phyloP scores from a whole-genome alignment of 2,797 vertebrate genomes.

The Rallus crepitans region DNA sequence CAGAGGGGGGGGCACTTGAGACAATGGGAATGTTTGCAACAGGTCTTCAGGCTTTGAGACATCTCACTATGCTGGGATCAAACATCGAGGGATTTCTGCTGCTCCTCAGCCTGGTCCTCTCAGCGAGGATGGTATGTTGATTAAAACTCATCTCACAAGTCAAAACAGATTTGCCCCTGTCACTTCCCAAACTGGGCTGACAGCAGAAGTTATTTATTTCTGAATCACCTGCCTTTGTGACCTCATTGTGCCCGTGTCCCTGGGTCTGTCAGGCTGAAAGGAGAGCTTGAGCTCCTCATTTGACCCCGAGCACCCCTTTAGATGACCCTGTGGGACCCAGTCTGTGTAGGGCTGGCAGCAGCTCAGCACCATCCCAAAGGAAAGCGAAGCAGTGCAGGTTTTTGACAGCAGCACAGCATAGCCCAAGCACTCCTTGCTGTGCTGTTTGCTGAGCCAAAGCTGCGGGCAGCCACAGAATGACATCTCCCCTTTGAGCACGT shows the following conservation, averaged over 20 bases:
- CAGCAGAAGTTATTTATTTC: background rate
- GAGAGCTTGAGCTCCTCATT: background rate
- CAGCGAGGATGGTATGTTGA: background rate
- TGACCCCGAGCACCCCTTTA: background rate
- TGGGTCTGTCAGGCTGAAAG: background rate
- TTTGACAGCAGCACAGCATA: background rate
- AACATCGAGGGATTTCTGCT: background rate
- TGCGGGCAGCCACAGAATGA: background rate
- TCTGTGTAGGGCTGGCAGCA: background rate
- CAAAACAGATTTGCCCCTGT: background rate
- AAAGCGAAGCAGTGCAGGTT: background rate
- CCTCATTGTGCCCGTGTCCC: background rate
- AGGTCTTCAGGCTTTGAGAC: background rate
- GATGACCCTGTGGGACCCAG: background rate
- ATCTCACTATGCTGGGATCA: background rate
- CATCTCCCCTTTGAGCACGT: background rate
- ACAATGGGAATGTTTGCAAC: background rate
- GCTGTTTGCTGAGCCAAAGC: background rate
- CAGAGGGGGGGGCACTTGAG: background rate
- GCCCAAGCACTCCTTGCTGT: background rate
- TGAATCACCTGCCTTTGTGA: background rate
- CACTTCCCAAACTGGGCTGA: no score
- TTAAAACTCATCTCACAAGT: background rate
- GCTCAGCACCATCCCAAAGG: background rate
- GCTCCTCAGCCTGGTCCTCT: background rate